Percentiles rank a stretch among this genome's conserved stretches.
phyloP scores from a whole-genome alignment of 2,797 vertebrate species.

The Schizopygopsis malacanthus region DNA sequence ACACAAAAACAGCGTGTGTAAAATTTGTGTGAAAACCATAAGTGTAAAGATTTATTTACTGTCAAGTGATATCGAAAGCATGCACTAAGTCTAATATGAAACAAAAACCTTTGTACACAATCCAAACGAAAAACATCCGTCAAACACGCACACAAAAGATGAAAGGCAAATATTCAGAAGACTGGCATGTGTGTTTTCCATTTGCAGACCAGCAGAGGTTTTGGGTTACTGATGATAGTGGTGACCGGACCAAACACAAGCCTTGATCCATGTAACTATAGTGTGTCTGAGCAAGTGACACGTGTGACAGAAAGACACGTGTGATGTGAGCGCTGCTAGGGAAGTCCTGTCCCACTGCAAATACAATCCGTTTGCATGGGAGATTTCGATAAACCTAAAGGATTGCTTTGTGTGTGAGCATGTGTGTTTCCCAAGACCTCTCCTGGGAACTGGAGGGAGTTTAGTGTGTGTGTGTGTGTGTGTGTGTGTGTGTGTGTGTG shows the following conservation, averaged over 20 bases:
- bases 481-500: no score
- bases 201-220: slow-evolving; percentile 27
- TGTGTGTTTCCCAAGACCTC: slow-evolving; percentile 19
- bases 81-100: background rate
- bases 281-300: slow-evolving; percentile 14
- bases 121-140: background rate
- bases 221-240: slow-evolving; percentile 49
- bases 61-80: background rate
- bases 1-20: background rate
- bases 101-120: slow-evolving; percentile 20
- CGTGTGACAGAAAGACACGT: slow-evolving; percentile 61
- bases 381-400: slow-evolving; percentile 42
- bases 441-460: background rate
- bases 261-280: background rate
- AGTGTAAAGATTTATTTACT: background rate
- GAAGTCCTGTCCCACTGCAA: slow-evolving; percentile 30
- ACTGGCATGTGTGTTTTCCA: slow-evolving; percentile 43
- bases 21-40: background rate
- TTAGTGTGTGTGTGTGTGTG: no score
- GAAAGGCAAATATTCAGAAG: slow-evolving; percentile 40
- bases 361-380: slow-evolving; percentile 42
- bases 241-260: slow-evolving; percentile 26
- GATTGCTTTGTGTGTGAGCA: slow-evolving; percentile 31
- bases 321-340: slow-evolving; percentile 39
- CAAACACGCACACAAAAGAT: slow-evolving; percentile 25